These are phyloP conservation scores for Acestrorhynchus altus DNA, from an alignment of 2,797 vertebrate genomes.

Conservation along the genomic window DNA sequence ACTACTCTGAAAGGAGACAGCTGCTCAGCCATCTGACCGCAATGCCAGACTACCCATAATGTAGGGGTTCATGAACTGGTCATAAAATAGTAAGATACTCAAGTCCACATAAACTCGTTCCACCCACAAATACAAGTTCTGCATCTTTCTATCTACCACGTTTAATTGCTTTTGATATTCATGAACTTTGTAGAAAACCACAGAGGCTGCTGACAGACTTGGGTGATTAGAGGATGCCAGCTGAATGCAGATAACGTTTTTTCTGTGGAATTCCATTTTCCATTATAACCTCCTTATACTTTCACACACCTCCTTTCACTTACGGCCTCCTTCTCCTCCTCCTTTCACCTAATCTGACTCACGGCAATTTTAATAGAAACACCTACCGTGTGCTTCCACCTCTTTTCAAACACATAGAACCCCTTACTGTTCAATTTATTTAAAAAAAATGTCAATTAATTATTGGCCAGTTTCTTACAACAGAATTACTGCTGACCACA, in stretches of 20 bases:
- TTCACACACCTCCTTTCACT: not conserved
- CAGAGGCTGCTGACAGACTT: not conserved
- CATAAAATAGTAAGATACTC: not conserved
- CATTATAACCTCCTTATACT: not conserved
- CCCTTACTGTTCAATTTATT: too few relatives aligned
- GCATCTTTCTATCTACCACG: not conserved
- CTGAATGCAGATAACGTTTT: not conserved
- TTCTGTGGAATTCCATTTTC: too few relatives aligned
- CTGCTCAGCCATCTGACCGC: conserved; percentile 69
- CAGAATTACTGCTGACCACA: not conserved
- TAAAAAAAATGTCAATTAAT: not conserved
- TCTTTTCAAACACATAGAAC: too few relatives aligned
- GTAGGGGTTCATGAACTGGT: conserved; percentile 7
- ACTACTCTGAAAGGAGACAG: conserved; percentile 62
- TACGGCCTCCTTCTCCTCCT: not conserved
- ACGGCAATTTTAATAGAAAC: not conserved
- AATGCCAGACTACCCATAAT: not conserved
- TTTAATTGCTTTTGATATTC: not conserved
- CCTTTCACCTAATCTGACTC: too few relatives aligned
- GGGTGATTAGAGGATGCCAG: not conserved
- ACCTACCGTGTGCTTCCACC: too few relatives aligned
- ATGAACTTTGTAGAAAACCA: not conserved
- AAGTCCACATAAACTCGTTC: not conserved
- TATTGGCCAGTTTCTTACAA: not conserved
- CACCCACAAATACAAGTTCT: conserved; percentile 22